Conservation (phyloP, 2,888 invertebrate species). For the Loripinus fragilis region DNA sequence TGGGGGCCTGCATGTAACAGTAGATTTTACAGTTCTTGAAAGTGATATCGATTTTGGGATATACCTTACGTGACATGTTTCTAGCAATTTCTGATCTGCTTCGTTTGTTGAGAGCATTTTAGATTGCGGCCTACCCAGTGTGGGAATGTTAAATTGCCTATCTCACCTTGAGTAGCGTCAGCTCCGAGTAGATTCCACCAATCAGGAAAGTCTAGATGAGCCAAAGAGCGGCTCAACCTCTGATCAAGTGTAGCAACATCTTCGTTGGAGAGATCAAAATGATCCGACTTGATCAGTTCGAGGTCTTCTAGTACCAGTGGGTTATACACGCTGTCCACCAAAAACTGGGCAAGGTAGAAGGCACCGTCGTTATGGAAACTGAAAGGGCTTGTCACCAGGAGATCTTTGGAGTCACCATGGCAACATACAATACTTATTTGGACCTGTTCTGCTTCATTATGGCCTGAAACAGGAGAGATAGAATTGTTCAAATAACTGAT, state of each 20-base stretch:
- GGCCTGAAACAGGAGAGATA: slow-evolving; percentile 68
- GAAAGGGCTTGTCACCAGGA: slow-evolving; percentile 63
- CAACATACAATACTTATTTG: slow-evolving; percentile 65
- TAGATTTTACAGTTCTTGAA: no score
- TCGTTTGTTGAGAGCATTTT: no score
- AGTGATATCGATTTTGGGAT: no score
- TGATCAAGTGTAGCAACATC: slow-evolving; percentile 75
- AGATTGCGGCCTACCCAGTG: no score
- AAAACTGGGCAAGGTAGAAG: slow-evolving; percentile 73
- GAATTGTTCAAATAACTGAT: no score
- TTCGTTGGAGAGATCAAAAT: slow-evolving; percentile 77
- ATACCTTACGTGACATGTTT: no score
- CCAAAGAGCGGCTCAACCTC: slow-evolving; percentile 70
- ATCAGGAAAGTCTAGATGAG: slow-evolving; percentile 66
- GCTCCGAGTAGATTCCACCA: slow-evolving; percentile 76
- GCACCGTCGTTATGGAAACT: slow-evolving; percentile 72
- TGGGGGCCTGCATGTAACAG: no score
- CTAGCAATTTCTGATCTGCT: no score
- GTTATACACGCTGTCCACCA: slow-evolving; percentile 75
- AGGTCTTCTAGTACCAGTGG: slow-evolving; percentile 70
- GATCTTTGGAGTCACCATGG: slow-evolving; percentile 51
- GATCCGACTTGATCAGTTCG: slow-evolving; percentile 74
- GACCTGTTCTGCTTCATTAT: slow-evolving; percentile 70
- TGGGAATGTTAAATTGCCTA: no score
- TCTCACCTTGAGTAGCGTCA: slow-evolving; percentile 58